phyloP scores from a whole-genome alignment of 2,888 invertebrate species.

The Palloptera scutellata region DNA sequence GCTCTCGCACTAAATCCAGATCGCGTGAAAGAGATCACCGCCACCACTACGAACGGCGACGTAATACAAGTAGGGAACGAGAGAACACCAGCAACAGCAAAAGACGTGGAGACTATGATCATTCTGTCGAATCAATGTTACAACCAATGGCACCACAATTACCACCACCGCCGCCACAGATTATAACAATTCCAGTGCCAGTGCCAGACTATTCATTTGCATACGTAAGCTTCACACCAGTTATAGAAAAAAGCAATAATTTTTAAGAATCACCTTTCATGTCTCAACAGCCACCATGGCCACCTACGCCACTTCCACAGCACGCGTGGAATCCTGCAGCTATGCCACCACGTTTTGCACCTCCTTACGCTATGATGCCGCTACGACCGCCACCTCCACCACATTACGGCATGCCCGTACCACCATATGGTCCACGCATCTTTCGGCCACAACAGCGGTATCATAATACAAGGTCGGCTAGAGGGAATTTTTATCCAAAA shows the following conservation, averaged over 20 bases:
- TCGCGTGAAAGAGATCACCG: conserved; percentile 24
- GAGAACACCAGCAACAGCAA: not conserved
- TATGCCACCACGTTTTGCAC: not conserved
- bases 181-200: conserved; percentile 39
- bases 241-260: not conserved
- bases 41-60: conserved; percentile 10
- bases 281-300: conserved; percentile 26
- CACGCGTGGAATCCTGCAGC: conserved; percentile 1
- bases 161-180: conserved; percentile 31
- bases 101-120: not conserved
- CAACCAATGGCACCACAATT: no score
- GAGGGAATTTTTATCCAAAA: conserved; percentile 26
- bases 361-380: conserved; percentile 14
- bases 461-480: conserved; percentile 12
- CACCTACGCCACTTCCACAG: not conserved
- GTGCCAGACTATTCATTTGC: conserved; percentile 37
- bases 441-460: conserved; percentile 15
- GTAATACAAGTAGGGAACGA: not conserved
- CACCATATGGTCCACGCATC: conserved; percentile 21
- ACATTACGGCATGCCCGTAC: conserved; percentile 26
- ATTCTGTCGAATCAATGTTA: not conserved
- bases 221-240: conserved; percentile 30
- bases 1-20: conserved; percentile 30
- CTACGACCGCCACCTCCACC: conserved; percentile 31
- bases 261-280: conserved; percentile 21